Evolutionary conservation across 2,888 invertebrate genomes (phyloP).

Genomic region (Tiphia femorata): DNA sequence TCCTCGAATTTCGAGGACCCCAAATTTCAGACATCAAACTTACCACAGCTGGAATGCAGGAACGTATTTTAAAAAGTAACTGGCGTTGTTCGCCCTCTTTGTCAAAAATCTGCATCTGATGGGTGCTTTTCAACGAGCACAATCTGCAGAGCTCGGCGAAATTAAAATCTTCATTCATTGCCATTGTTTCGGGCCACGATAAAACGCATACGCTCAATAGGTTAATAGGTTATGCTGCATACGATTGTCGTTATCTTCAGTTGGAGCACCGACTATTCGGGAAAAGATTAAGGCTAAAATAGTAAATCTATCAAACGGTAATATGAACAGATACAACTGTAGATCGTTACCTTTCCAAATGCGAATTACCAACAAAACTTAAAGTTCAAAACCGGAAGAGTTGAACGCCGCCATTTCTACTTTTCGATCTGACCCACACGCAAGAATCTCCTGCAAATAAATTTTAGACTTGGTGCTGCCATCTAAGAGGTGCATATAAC

Average conservation of each 20-base stretch:
- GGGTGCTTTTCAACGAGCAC: slow-evolving; percentile 78
- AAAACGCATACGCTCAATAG: slow-evolving; percentile 28
- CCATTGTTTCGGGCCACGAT: slow-evolving; percentile 63
- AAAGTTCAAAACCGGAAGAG: slow-evolving; percentile 41
- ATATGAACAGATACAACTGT: background rate
- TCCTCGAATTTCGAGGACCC: no score
- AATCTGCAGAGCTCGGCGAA: slow-evolving; percentile 80
- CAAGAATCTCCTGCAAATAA: no score
- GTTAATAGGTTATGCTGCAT: slow-evolving; percentile 38
- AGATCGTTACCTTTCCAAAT: slow-evolving; percentile 10
- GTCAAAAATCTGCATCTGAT: slow-evolving; percentile 79
- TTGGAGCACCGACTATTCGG: no score
- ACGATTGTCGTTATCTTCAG: no score
- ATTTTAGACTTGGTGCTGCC: no score
- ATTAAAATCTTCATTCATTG: slow-evolving; percentile 76
- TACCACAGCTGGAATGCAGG: slow-evolving; percentile 78
- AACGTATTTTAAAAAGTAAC: slow-evolving; percentile 78
- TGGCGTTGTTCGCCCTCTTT: slow-evolving; percentile 81
- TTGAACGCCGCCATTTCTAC: slow-evolving; percentile 51
- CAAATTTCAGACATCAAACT: no score
- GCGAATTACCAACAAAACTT: slow-evolving; percentile 29
- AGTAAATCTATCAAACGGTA: background rate
- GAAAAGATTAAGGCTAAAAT: no score
- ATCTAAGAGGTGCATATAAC: no score
- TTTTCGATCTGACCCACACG: no score